phyloP scores from a whole-genome alignment of 2,888 invertebrate genomes.

The Heteromyza rotundicornis region DNA sequence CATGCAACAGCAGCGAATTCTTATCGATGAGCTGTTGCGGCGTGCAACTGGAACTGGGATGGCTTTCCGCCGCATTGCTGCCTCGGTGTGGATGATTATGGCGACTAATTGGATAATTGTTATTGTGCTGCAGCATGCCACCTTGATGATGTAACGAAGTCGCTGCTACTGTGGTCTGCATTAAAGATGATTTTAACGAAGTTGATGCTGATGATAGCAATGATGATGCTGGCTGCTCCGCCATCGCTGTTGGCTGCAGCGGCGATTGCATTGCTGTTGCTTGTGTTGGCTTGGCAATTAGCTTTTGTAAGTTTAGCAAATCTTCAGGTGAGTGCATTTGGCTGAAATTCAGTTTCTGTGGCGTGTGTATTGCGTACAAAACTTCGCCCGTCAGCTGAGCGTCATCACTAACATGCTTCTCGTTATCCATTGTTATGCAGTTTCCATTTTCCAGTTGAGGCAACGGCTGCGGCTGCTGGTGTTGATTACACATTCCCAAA shows the following conservation, averaged over 20 bases:
- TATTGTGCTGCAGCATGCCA: slow-evolving; percentile 15
- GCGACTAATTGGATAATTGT: slow-evolving; percentile 30
- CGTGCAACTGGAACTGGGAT: background rate
- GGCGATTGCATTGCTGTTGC: background rate
- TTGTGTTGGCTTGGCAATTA: slow-evolving; percentile 33
- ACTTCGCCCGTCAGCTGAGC: background rate
- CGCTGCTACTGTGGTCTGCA: background rate
- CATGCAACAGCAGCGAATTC: slow-evolving; percentile 37
- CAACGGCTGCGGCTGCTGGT: background rate
- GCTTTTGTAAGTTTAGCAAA: slow-evolving; percentile 31
- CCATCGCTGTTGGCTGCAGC: background rate
- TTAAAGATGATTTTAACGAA: no score
- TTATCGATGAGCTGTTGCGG: slow-evolving; percentile 32
- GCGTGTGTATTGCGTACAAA: slow-evolving; percentile 12
- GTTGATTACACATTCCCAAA: slow-evolving; percentile 2
- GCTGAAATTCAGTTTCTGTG: slow-evolving; percentile 14
- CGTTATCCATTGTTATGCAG: background rate
- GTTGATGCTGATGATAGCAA: background rate
- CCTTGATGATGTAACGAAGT: slow-evolving; percentile 3
- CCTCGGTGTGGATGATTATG: no score
- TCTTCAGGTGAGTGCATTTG: slow-evolving; percentile 32
- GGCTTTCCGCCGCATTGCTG: slow-evolving; percentile 12
- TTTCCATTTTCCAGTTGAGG: slow-evolving; percentile 1
- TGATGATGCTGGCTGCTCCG: background rate
- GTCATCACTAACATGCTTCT: background rate